phyloP scores from a whole-genome alignment of 1,140 invertebrate species.

The Radopholus similis region DNA sequence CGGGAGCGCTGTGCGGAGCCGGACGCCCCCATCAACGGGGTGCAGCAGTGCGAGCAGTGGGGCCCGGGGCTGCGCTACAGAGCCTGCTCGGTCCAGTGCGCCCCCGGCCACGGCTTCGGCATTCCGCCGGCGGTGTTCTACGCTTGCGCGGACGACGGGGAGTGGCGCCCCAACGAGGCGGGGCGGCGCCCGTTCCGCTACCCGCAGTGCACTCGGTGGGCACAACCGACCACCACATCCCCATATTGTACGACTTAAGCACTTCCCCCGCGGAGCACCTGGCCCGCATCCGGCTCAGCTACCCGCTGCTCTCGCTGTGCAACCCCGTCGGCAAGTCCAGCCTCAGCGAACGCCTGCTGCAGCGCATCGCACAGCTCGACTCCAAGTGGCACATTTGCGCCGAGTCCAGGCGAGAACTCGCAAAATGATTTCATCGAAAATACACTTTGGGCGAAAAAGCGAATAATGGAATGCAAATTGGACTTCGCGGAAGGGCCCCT shows the following conservation, averaged over 20 bases:
- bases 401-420: neutral
- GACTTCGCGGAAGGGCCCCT: neutral
- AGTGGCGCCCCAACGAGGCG: constrained; percentile 79
- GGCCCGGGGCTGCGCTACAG: constrained; percentile 84
- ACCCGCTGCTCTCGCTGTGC: constrained; percentile 50
- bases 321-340: constrained; percentile 50
- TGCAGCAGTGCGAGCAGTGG: constrained; percentile 87
- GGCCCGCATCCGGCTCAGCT: constrained; percentile 42
- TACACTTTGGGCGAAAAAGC: neutral
- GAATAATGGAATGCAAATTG: neutral
- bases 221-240: too few relatives aligned
- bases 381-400: constrained; percentile 52
- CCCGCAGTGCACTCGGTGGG: constrained; percentile 55
- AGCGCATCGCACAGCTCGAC: constrained; percentile 44
- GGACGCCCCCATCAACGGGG: constrained; percentile 80
- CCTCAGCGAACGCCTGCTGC: constrained; percentile 41
- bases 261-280: constrained; percentile 39
- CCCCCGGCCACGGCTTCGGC: constrained; percentile 79
- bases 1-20: constrained; percentile 84
- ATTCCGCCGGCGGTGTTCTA: constrained; percentile 87
- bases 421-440: neutral
- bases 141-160: constrained; percentile 89
- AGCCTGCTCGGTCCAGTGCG: constrained; percentile 78
- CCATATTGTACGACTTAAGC: constrained; percentile 7
- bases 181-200: constrained; percentile 62